Evolutionary conservation across 2,113 vertebrate species (phyloP), one percentile per base, ranked within the genome.

Genomic region (Aptenodytes patagonicus): DNA sequence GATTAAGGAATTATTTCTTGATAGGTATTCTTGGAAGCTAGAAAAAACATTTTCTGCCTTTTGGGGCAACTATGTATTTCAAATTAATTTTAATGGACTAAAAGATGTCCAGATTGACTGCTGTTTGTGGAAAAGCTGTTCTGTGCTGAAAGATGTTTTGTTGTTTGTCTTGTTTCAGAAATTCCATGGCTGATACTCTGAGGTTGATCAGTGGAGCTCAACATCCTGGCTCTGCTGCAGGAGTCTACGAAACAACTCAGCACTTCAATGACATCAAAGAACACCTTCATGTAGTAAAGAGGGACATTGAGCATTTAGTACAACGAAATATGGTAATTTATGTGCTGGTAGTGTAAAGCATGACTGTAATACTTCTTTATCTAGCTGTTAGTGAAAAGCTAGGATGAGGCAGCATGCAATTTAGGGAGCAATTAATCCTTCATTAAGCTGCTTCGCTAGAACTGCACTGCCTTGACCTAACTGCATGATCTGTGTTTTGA

Each of bases 221-320:
- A n/a, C 98, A 99, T 14, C 97, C 98, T 3, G 98, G 98, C 3
- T 95, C 98, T 18, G 96, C 96, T 2, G 99, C 90, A 2, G 98
- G 98, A 7, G 81, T 94, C 3, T 99, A 99, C 3, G 99, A 99
- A 95, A 98, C 98, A 13, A 97, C 99, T 3, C 99, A 99, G 95
- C 99, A 99, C 98, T 99, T 99, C 97, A 99, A 98, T 44, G 99
- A 99, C 95, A 99, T 99, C 95, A 99, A 99, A 95, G 99, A 99
- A 17, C 99, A 99, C 96, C 99, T 99, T 42, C 99, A 99, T 17
- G 31, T 98, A 1, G 99, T 99, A 11, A 99, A 98, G 95, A 98
- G 99, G 77, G 99, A 99, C 87, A 87, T 99, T 12, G 99, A 99
- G 26, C 98, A 98, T 85, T 97, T 99, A 19, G 98, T 98, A 38